Evolutionary conservation across 1,140 invertebrate species (phyloP).

Genomic region (Phocides pigmalion): DNA sequence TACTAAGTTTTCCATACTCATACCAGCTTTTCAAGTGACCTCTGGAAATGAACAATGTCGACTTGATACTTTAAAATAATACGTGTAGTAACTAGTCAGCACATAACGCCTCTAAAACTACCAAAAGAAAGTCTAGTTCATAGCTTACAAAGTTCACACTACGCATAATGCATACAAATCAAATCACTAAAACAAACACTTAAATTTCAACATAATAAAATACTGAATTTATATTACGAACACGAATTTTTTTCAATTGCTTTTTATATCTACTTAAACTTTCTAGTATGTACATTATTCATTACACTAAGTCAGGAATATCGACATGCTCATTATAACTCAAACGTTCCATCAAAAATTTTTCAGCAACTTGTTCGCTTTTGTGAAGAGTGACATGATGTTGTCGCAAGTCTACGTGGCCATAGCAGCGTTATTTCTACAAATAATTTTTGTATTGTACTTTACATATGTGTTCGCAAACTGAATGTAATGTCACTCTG

Average conservation of each 20-base stretch:
- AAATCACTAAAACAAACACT: conserved; percentile 64
- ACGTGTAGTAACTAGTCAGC: conserved; percentile 33
- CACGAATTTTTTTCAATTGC: conserved; percentile 64
- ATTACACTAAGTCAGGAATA: conserved; percentile 73
- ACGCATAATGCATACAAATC: conserved; percentile 65
- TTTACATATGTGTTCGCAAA: too few relatives aligned
- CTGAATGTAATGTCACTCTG: not conserved
- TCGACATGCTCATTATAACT: conserved; percentile 76
- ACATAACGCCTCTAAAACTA: conserved; percentile 38
- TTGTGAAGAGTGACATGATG: not conserved
- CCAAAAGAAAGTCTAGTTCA: conserved; percentile 39
- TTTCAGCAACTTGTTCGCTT: conserved; percentile 6
- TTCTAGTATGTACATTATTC: conserved; percentile 73
- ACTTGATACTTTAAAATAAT: conserved; percentile 47
- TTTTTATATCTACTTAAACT: conserved; percentile 67
- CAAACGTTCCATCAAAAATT: conserved; percentile 40
- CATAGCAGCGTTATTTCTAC: not conserved
- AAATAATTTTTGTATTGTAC: not conserved
- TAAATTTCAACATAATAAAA: conserved; percentile 70
- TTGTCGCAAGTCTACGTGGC: not conserved
- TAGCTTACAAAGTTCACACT: conserved; percentile 61
- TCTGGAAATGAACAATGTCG: conserved; percentile 48
- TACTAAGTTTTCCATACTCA: conserved; percentile 45
- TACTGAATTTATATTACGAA: conserved; percentile 75
- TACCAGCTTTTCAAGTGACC: conserved; percentile 44